Conservation (phyloP, 2,113 vertebrate genomes). For the Sebastes schlegelii region DNA sequence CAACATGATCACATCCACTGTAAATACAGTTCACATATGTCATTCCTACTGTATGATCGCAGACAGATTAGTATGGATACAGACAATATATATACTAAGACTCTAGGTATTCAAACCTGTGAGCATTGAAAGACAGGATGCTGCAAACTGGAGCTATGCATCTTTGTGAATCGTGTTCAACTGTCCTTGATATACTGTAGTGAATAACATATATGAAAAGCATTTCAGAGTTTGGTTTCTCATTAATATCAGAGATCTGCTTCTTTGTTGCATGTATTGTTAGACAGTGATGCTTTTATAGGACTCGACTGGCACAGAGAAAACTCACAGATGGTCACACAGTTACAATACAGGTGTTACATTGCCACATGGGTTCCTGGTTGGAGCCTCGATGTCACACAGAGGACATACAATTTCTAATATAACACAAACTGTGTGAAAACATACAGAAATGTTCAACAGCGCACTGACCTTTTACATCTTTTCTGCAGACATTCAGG, state of each 20-base stretch:
- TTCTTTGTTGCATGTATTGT: constrained; percentile 31
- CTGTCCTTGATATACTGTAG: constrained; percentile 2
- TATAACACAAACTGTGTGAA: constrained; percentile 47
- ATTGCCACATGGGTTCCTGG: constrained; percentile 59
- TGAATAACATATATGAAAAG: constrained; percentile 28
- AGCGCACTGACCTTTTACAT: constrained; percentile 46
- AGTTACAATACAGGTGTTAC: constrained; percentile 63
- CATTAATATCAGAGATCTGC: constrained; percentile 22
- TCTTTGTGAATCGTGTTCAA: constrained; percentile 15
- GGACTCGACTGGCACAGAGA: constrained; percentile 57
- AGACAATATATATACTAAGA: neutral
- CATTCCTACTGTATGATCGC: constrained; percentile 29
- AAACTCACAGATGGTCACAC: constrained; percentile 67
- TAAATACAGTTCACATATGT: constrained; percentile 51
- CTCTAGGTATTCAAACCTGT: neutral
- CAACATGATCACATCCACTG: constrained; percentile 49
- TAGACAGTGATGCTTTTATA: constrained; percentile 42
- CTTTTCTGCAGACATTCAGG: constrained; percentile 32
- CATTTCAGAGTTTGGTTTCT: constrained; percentile 25
- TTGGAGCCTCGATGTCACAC: constrained; percentile 66
- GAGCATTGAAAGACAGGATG: constrained; percentile 1
- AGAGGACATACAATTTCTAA: constrained; percentile 54
- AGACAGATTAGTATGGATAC: constrained; percentile 15
- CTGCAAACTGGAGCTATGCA: constrained; percentile 28
- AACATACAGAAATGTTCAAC: constrained; percentile 49